Conservation (phyloP, 2,113 vertebrate genomes). For the Lagopus muta region DNA sequence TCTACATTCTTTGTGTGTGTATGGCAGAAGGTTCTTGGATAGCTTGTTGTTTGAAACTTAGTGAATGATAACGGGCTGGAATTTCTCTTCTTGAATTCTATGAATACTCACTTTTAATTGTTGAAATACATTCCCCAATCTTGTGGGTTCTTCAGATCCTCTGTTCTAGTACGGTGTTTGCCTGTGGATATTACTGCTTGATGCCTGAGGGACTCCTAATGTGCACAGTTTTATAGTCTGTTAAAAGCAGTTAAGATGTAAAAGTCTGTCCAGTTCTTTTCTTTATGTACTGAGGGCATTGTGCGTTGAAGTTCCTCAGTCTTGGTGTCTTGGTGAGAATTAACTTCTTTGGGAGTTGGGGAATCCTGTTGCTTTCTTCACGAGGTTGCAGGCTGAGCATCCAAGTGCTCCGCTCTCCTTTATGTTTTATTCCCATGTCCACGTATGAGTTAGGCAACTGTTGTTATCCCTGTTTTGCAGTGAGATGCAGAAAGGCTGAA, state of each 20-base stretch:
- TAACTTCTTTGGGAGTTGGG: not conserved
- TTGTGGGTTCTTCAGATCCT: not conserved
- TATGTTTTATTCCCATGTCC: not conserved
- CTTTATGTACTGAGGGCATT: not conserved
- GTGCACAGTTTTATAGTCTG: not conserved
- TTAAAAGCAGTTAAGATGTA: not conserved
- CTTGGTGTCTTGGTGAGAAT: not conserved
- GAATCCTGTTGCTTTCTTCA: not conserved
- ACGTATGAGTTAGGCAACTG: not conserved
- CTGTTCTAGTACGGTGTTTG: not conserved
- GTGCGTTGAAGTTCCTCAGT: not conserved
- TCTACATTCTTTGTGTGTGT: not conserved
- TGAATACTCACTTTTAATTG: not conserved
- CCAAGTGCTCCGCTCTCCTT: not conserved
- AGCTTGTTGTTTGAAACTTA: not conserved
- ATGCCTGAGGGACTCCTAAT: not conserved
- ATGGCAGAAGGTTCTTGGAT: not conserved
- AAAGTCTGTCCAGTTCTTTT: not conserved
- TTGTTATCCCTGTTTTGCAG: not conserved
- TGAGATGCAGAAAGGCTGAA: not conserved
- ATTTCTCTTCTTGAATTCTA: not conserved
- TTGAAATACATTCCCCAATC: not conserved
- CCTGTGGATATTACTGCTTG: not conserved
- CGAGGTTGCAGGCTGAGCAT: not conserved
- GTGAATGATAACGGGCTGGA: not conserved